phyloP scores from a whole-genome alignment of 1,140 invertebrate genomes.

The Popillia japonica region DNA sequence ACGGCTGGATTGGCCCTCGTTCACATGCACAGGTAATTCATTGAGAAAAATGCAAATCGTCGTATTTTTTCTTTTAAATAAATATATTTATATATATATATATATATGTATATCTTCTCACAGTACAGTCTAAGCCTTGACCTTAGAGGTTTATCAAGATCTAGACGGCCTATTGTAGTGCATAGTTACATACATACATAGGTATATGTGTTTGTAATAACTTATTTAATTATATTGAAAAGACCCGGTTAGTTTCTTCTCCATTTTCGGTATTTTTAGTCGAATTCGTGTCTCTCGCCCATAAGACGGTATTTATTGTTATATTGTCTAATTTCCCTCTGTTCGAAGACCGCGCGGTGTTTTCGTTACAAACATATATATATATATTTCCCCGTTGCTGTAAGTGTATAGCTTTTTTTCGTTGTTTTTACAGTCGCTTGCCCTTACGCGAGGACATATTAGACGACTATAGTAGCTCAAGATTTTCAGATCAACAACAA shows the following conservation, averaged over 20 bases:
- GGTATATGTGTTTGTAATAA: constrained; percentile 5
- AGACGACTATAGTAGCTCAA: constrained; percentile 16
- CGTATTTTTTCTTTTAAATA: too few relatives aligned
- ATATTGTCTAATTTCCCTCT: too few relatives aligned
- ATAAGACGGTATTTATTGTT: too few relatives aligned
- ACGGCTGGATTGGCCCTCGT: constrained; percentile 87
- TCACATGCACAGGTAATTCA: constrained; percentile 51
- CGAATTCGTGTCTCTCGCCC: background rate
- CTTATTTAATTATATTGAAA: constrained; percentile 16
- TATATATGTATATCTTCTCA: background rate
- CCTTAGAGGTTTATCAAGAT: constrained; percentile 36
- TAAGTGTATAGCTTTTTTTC: background rate
- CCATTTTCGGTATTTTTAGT: constrained; percentile 3
- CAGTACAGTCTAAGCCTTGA: background rate
- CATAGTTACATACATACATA: constrained; percentile 40
- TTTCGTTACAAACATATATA: too few relatives aligned
- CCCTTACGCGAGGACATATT: constrained; percentile 31
- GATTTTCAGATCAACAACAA: background rate
- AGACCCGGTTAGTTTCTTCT: background rate
- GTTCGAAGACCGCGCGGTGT: too few relatives aligned
- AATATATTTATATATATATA: too few relatives aligned
- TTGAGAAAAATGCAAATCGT: constrained; percentile 37
- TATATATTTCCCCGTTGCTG: too few relatives aligned
- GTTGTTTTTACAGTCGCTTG: constrained; percentile 15
- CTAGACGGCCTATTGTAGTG: background rate